Percentiles rank a stretch among this genome's conserved stretches.
Evolutionary conservation across 2,113 vertebrate genomes (phyloP).

Genomic region (Heloderma charlesbogerti): DNA sequence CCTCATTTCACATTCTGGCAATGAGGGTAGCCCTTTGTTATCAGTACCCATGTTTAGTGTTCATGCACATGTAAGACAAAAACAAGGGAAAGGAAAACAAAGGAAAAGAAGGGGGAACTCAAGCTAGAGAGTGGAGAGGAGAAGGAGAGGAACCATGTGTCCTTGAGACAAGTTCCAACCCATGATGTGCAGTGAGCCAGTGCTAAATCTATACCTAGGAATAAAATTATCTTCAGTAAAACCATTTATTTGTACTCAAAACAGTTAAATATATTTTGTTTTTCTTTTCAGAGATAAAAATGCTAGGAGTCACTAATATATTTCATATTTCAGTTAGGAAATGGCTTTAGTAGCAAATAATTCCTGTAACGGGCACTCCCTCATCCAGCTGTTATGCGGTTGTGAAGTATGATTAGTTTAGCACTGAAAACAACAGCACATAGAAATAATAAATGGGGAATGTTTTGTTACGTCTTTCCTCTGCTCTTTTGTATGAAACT

Average conservation of each 20-base stretch:
- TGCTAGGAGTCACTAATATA: not conserved
- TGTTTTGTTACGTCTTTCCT: not conserved
- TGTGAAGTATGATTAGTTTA: not conserved
- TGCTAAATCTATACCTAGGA: not conserved
- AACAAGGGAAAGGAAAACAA: not conserved
- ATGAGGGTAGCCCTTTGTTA: not conserved
- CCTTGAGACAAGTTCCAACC: not conserved
- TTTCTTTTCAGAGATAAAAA: conserved; percentile 13
- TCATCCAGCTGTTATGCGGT: not conserved
- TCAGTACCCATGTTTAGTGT: not conserved
- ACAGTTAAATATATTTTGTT: not conserved
- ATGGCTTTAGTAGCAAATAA: conserved; percentile 1
- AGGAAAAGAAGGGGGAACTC: not conserved
- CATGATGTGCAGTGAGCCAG: not conserved
- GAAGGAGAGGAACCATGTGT: not conserved
- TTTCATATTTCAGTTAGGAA: not conserved
- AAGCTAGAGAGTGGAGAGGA: not conserved
- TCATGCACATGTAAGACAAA: not conserved
- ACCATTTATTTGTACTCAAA: not conserved
- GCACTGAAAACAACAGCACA: not conserved
- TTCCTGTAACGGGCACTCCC: not conserved
- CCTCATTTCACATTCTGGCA: not conserved
- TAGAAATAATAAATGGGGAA: not conserved
- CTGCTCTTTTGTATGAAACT: not conserved
- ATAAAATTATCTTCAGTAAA: not conserved